A percentile compares a stretch with the other conserved stretches of the same genome.
These are phyloP conservation scores for Theocolax elegans DNA, from an alignment of 1,140 invertebrate species.

Conservation along the genomic window DNA sequence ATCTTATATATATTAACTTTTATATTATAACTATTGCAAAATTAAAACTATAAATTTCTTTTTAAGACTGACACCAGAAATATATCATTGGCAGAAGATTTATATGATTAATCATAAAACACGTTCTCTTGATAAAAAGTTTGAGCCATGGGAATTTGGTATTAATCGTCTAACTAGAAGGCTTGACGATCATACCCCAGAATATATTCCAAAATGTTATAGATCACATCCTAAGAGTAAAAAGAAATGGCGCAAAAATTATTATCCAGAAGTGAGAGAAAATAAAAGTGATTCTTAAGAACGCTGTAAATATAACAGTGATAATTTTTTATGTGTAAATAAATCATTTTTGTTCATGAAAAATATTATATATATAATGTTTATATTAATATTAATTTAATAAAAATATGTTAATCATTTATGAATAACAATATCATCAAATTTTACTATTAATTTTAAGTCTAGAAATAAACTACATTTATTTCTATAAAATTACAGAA, in stretches of 20 bases:
- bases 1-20: too few species aligned
- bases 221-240: slow-evolving; percentile 70
- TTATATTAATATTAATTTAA: neutral
- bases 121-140: slow-evolving; percentile 73
- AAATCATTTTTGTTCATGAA: neutral
- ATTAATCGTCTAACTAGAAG: slow-evolving; percentile 70
- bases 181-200: slow-evolving; percentile 74
- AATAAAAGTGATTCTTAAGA: neutral
- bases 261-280: slow-evolving; percentile 67
- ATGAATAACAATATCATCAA: neutral
- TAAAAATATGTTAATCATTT: neutral
- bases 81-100: slow-evolving; percentile 81
- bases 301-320: neutral
- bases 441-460: neutral
- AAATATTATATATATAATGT: neutral
- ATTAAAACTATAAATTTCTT: slow-evolving; percentile 26
- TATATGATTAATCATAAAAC: slow-evolving; percentile 79
- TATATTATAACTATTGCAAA: too few species aligned
- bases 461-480: neutral
- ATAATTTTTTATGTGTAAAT: neutral
- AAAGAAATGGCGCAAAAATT: slow-evolving; percentile 70
- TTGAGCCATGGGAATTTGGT: slow-evolving; percentile 74
- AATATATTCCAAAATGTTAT: slow-evolving; percentile 75
- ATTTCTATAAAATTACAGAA: too few species aligned
- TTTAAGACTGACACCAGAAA: slow-evolving; percentile 71